Percentiles rank a stretch among this genome's conserved stretches.
phyloP scores from a whole-genome alignment of 1,140 invertebrate genomes.

The Streblospio benedicti region DNA sequence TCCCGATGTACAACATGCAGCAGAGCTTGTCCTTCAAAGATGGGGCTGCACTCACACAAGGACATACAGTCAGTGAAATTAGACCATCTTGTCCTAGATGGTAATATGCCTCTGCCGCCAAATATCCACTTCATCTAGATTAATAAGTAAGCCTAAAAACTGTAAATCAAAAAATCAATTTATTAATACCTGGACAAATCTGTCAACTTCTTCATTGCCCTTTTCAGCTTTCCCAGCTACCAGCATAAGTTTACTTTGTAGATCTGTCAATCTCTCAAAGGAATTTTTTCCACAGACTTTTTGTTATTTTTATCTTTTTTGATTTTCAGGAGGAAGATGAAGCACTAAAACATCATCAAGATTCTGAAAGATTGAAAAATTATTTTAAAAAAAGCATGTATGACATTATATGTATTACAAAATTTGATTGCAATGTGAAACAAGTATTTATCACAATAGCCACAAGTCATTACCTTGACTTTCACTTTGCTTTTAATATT shows the following conservation, averaged over 20 bases:
- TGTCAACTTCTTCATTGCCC: conserved; percentile 30
- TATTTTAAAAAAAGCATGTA: too few relatives aligned
- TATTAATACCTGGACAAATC: conserved; percentile 28
- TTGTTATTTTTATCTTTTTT: background rate
- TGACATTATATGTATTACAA: too few relatives aligned
- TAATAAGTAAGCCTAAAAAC: background rate
- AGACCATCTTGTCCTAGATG: too few relatives aligned
- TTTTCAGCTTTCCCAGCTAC: conserved; percentile 38
- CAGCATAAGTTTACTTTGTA: conserved; percentile 40
- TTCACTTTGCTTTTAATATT: background rate
- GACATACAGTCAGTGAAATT: too few relatives aligned
- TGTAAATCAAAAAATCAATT: background rate
- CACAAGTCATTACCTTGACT: background rate
- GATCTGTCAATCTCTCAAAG: conserved; percentile 30
- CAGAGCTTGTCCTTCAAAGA: too few relatives aligned
- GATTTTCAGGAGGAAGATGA: conserved; percentile 16
- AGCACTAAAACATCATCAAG: conserved; percentile 18
- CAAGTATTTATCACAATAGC: background rate
- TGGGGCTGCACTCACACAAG: too few relatives aligned
- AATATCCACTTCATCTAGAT: too few relatives aligned
- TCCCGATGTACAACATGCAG: too few relatives aligned
- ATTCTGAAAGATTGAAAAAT: conserved; percentile 11
- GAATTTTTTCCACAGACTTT: conserved; percentile 8
- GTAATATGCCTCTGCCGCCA: too few relatives aligned
- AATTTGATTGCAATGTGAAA: background rate